These are phyloP conservation scores for Rhinella marina DNA, from an alignment of 2,797 vertebrate genomes.

Conservation along the genomic window DNA sequence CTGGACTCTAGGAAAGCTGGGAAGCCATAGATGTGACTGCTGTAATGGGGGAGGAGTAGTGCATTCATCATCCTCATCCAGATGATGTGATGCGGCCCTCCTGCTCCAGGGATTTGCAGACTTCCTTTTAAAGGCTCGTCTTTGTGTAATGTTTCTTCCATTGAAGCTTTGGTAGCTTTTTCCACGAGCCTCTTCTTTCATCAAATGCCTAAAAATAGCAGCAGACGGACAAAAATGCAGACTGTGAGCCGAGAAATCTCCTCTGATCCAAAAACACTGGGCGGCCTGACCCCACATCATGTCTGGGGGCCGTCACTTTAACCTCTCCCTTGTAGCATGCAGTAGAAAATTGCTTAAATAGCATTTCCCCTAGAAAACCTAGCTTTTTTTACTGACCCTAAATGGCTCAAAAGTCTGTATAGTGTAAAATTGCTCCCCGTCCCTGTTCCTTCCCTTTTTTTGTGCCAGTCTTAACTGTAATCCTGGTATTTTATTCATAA, in stretches of 20 bases:
- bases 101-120: not conserved
- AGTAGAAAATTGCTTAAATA: too few relatives aligned
- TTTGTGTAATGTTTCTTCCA: conserved; percentile 1
- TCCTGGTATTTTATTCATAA: too few relatives aligned
- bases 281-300: not conserved
- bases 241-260: not conserved
- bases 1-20: not conserved
- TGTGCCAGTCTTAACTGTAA: not conserved
- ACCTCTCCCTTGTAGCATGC: too few relatives aligned
- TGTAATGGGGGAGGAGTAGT: too few relatives aligned
- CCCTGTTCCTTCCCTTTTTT: too few relatives aligned
- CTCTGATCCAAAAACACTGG: not conserved
- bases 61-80: not conserved
- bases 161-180: not conserved
- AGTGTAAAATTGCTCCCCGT: too few relatives aligned
- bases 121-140: conserved; percentile 4
- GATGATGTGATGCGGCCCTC: too few relatives aligned
- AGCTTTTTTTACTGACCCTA: too few relatives aligned
- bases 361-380: too few relatives aligned
- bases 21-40: not conserved
- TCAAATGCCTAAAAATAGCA: conserved; percentile 20
- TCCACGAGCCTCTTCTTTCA: conserved; percentile 4
- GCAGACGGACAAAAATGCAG: conserved; percentile 7
- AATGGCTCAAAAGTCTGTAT: too few relatives aligned
- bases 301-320: not conserved